A percentile compares a stretch with the other conserved stretches of the same genome.
phyloP scores from a whole-genome alignment of 2,888 invertebrate species.

The Pristionchus entomophagus region DNA sequence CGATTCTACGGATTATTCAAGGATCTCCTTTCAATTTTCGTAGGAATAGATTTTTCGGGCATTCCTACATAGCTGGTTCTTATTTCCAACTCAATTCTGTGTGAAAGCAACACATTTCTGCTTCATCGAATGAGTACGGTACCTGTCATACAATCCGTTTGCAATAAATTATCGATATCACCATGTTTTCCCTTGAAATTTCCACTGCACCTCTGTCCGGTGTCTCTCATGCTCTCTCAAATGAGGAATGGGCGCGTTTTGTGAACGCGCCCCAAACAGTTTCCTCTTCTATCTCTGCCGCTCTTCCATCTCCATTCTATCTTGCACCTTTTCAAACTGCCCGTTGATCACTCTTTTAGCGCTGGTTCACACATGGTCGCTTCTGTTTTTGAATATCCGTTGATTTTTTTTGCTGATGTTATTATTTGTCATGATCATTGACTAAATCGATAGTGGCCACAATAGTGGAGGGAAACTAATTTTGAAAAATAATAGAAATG shows the following conservation, averaged over 20 bases:
- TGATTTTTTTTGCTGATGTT: too few species aligned
- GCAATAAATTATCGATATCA: too few species aligned
- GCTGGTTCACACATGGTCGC: not conserved
- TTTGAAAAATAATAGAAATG: not conserved
- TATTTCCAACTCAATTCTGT: too few species aligned
- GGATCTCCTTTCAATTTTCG: too few species aligned
- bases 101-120: too few species aligned
- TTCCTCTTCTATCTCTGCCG: not conserved
- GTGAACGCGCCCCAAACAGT: not conserved
- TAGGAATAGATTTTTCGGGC: too few species aligned
- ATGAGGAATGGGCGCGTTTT: not conserved
- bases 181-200: not conserved
- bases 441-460: not conserved
- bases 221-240: not conserved
- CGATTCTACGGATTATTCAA: too few species aligned
- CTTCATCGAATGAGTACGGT: too few species aligned
- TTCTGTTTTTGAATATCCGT: too few species aligned
- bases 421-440: not conserved
- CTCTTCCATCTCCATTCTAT: not conserved
- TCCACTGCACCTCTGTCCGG: not conserved
- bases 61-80: too few species aligned
- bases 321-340: not conserved
- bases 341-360: not conserved
- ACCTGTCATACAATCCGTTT: too few species aligned
- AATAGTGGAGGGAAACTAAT: not conserved